Conservation (phyloP, 2,113 vertebrate species). For the Etheostoma cragini region DNA sequence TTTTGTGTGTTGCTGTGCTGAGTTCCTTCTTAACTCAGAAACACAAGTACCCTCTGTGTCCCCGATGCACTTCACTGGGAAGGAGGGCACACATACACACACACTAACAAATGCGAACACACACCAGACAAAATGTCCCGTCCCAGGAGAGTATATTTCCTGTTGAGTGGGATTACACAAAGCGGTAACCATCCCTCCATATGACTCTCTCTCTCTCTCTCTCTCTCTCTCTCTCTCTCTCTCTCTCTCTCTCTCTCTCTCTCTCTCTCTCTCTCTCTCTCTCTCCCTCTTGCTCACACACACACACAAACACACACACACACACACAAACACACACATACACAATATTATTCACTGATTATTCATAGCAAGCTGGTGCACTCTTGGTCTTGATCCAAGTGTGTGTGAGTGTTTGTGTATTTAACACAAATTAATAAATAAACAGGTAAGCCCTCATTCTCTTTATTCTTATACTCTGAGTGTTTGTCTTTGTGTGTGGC, state of each 20-base stretch:
- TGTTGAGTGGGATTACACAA: constrained; percentile 70
- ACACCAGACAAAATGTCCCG: constrained; percentile 67
- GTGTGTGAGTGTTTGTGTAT: constrained; percentile 38
- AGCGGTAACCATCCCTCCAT: constrained; percentile 44
- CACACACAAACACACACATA: constrained; percentile 25
- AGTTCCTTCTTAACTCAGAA: constrained; percentile 47
- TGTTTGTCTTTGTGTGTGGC: constrained; percentile 37
- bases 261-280: neutral
- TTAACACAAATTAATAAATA: constrained; percentile 45
- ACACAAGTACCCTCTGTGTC: constrained; percentile 56
- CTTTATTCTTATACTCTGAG: neutral
- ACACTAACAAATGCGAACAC: neutral
- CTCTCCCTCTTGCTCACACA: neutral
- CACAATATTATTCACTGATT: constrained; percentile 58
- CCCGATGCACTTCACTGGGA: constrained; percentile 48
- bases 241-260: neutral
- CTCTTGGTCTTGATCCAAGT: constrained; percentile 56
- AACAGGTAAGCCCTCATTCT: constrained; percentile 23
- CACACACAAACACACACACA: neutral
- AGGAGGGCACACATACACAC: constrained; percentile 32
- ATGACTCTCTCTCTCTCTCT: constrained; percentile 20
- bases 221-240: neutral
- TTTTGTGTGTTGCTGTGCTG: constrained; percentile 45
- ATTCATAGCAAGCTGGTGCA: constrained; percentile 78
- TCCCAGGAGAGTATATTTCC: constrained; percentile 71